Conservation (phyloP, 2,888 invertebrate genomes). For the Eremobia ochroleuca region DNA sequence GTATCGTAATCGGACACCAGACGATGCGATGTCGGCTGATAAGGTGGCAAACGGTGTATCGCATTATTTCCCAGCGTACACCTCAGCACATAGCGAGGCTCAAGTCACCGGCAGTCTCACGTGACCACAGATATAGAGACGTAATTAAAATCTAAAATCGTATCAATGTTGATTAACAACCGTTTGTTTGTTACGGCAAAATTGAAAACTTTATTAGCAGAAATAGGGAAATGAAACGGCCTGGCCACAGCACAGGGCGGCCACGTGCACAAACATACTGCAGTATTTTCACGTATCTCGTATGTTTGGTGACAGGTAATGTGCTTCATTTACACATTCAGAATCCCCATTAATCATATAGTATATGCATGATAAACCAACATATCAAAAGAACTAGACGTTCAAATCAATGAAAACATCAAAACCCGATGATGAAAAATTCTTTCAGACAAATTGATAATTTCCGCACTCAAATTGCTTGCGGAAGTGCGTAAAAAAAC, state of each 20-base stretch:
- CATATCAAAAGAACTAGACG: slow-evolving; percentile 1
- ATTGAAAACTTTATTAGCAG: slow-evolving; percentile 70
- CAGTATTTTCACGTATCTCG: slow-evolving; percentile 36
- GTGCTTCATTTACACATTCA: slow-evolving; percentile 7
- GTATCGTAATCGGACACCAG: slow-evolving; percentile 66
- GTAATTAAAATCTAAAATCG: slow-evolving; percentile 72
- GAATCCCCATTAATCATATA: background rate
- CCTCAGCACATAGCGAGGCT: slow-evolving; percentile 61
- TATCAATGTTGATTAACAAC: slow-evolving; percentile 71
- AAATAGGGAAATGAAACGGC: slow-evolving; percentile 63
- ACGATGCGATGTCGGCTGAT: slow-evolving; percentile 62
- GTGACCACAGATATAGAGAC: slow-evolving; percentile 63
- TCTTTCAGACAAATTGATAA: slow-evolving; percentile 17
- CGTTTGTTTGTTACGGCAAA: slow-evolving; percentile 71
- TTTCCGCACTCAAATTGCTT: slow-evolving; percentile 38
- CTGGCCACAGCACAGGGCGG: slow-evolving; percentile 36
- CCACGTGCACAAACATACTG: slow-evolving; percentile 66
- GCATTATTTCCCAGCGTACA: slow-evolving; percentile 76
- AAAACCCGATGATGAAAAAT: slow-evolving; percentile 8
- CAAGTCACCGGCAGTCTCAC: slow-evolving; percentile 56
- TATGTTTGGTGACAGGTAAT: slow-evolving; percentile 26
- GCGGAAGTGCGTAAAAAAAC: slow-evolving; percentile 19
- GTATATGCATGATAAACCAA: background rate
- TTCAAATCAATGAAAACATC: slow-evolving; percentile 13
- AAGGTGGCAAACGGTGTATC: slow-evolving; percentile 68